These are phyloP conservation scores for Himalopsyche tibetana DNA, from an alignment of 2,888 invertebrate genomes.

Conservation along the genomic window DNA sequence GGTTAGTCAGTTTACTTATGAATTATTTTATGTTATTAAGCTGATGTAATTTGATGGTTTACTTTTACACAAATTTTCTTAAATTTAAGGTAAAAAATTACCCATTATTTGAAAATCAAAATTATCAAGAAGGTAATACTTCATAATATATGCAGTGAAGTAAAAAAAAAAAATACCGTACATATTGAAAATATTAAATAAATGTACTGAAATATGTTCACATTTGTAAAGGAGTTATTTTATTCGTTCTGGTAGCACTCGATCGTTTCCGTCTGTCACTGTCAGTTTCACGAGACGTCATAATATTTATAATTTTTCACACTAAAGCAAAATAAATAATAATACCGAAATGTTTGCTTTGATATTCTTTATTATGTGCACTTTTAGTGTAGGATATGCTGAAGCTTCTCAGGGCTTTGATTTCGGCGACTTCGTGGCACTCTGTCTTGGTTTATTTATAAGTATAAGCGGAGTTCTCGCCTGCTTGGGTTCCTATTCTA, in stretches of 20 bases:
- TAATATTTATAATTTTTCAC: not conserved
- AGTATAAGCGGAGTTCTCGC: slow-evolving; percentile 80
- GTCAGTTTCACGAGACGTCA: not conserved
- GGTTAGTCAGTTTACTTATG: too few relatives aligned
- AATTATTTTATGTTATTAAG: too few relatives aligned
- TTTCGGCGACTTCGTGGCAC: slow-evolving; percentile 82
- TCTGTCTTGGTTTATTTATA: slow-evolving; percentile 79
- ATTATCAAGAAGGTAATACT: too few relatives aligned
- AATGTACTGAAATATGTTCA: too few relatives aligned
- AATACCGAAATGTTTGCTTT: slow-evolving; percentile 43
- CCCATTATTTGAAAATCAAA: too few relatives aligned
- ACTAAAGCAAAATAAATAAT: not conserved
- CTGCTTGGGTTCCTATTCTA: slow-evolving; percentile 83
- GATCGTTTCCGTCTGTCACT: not conserved
- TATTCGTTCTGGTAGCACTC: not conserved
- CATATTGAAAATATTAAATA: too few relatives aligned
- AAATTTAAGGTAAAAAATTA: too few relatives aligned
- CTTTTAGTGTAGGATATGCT: slow-evolving; percentile 59
- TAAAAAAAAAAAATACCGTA: too few relatives aligned
- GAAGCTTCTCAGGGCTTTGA: slow-evolving; percentile 79
- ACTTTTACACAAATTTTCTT: too few relatives aligned
- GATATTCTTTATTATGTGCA: slow-evolving; percentile 56
- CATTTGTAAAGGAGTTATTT: too few relatives aligned
- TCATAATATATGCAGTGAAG: too few relatives aligned
- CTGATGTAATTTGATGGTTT: too few relatives aligned